A percentile compares a stretch with the other conserved stretches of the same genome.
These are phyloP conservation scores for Epicauta chinensis DNA, from an alignment of 1,140 invertebrate species.

Conservation along the genomic window DNA sequence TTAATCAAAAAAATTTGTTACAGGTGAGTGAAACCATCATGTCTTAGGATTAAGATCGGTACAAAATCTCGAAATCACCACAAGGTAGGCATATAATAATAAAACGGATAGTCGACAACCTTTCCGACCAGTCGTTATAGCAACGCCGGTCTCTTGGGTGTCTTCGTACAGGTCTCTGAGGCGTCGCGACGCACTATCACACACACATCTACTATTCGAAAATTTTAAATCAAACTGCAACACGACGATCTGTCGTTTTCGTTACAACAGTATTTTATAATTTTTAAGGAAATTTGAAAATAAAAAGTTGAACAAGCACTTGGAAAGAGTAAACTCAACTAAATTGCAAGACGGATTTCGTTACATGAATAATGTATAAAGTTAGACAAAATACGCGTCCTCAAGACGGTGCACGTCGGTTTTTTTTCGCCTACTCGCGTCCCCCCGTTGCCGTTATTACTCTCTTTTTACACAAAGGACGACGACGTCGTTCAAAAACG, in stretches of 20 bases:
- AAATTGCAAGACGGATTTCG: slow-evolving; percentile 11
- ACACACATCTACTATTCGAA: no score
- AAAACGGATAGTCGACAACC: not conserved
- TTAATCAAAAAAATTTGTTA: not conserved
- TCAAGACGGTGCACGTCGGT: slow-evolving; percentile 2
- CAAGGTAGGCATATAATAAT: slow-evolving; percentile 12
- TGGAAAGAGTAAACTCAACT: slow-evolving; percentile 7
- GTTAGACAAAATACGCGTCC: not conserved
- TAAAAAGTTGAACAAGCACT: slow-evolving; percentile 12
- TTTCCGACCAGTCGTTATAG: slow-evolving; percentile 20
- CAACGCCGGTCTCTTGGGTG: slow-evolving; percentile 18
- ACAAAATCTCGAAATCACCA: slow-evolving; percentile 2
- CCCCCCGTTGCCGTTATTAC: no score
- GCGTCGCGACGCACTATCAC: slow-evolving; percentile 3
- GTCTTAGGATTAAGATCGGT: not conserved
- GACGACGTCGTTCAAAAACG: no score
- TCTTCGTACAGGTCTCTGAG: slow-evolving; percentile 14
- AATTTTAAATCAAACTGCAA: no score
- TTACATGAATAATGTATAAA: slow-evolving; percentile 12
- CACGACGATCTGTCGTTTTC: no score
- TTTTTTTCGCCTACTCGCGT: no score
- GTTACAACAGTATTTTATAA: no score
- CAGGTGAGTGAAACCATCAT: slow-evolving; percentile 8
- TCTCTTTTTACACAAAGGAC: no score
- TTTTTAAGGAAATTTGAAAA: no score